Percentiles rank a stretch among this genome's conserved stretches.
Conservation (phyloP, 2,113 vertebrate genomes). For the Vulpes lagopus region DNA sequence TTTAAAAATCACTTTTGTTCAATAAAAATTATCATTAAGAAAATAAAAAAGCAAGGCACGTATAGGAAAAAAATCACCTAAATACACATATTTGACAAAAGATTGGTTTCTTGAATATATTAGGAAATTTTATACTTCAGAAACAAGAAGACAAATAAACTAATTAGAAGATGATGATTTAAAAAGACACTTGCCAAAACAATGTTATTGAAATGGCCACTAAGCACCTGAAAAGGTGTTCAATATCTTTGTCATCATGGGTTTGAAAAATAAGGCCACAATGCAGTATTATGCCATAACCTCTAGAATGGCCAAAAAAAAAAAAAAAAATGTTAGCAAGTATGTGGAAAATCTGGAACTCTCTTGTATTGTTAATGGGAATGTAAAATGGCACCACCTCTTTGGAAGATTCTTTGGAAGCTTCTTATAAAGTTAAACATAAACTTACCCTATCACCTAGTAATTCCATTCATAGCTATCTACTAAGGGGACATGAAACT, state of each 20-base stretch:
- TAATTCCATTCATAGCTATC: background rate
- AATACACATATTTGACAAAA: background rate
- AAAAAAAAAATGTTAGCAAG: background rate
- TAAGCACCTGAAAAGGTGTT: background rate
- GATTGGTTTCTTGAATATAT: background rate
- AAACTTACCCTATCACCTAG: background rate
- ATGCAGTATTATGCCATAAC: background rate
- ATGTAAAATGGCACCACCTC: background rate
- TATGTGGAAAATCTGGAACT: background rate
- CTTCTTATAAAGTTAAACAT: background rate
- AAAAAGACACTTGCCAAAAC: background rate
- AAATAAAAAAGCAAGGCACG: background rate
- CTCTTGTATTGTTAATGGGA: background rate
- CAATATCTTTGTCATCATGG: background rate
- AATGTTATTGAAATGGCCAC: background rate
- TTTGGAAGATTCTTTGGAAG: background rate
- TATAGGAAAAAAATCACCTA: background rate
- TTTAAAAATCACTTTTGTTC: background rate
- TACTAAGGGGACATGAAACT: background rate
- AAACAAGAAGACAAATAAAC: background rate
- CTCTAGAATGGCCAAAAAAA: background rate
- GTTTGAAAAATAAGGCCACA: background rate
- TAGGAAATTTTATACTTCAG: background rate
- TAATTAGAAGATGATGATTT: constrained; percentile 22
- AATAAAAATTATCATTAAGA: background rate